Evolutionary conservation across 2,113 vertebrate genomes (phyloP).

Genomic region (Ursus arctos): DNA sequence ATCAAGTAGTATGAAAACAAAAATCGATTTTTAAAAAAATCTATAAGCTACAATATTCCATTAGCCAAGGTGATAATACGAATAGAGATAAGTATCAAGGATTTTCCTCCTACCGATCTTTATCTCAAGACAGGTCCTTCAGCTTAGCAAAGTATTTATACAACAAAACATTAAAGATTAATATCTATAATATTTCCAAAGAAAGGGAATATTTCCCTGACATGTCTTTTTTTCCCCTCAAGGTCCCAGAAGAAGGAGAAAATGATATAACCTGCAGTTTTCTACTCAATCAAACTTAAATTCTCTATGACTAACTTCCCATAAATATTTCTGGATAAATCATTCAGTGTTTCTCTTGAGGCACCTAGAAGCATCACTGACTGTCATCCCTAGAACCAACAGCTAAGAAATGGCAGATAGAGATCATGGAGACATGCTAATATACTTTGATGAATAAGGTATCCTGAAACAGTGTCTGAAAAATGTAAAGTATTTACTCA

Average conservation of each 20-base stretch:
- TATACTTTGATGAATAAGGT: constrained; percentile 65
- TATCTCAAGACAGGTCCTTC: neutral
- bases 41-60: neutral
- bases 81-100: neutral
- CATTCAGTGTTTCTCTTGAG: constrained; percentile 34
- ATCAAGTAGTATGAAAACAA: neutral
- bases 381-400: constrained; percentile 38
- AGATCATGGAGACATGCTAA: constrained; percentile 56
- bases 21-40: neutral
- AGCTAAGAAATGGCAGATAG: constrained; percentile 49
- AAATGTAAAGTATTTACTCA: constrained; percentile 46
- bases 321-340: constrained; percentile 68
- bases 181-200: constrained; percentile 66
- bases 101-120: neutral
- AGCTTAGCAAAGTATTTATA: constrained; percentile 24
- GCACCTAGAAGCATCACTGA: neutral
- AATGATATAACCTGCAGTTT: constrained; percentile 46
- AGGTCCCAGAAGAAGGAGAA: constrained; percentile 25
- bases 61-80: constrained; percentile 31
- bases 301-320: constrained; percentile 47
- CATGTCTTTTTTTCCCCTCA: neutral
- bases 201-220: constrained; percentile 19
- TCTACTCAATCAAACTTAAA: constrained; percentile 54
- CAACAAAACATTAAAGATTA: constrained; percentile 52
- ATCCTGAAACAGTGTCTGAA: constrained; percentile 44